Percentiles rank a stretch among this genome's conserved stretches.
These are phyloP conservation scores for Hydrolagus colliei DNA, from an alignment of 2,797 vertebrate genomes.

Conservation along the genomic window DNA sequence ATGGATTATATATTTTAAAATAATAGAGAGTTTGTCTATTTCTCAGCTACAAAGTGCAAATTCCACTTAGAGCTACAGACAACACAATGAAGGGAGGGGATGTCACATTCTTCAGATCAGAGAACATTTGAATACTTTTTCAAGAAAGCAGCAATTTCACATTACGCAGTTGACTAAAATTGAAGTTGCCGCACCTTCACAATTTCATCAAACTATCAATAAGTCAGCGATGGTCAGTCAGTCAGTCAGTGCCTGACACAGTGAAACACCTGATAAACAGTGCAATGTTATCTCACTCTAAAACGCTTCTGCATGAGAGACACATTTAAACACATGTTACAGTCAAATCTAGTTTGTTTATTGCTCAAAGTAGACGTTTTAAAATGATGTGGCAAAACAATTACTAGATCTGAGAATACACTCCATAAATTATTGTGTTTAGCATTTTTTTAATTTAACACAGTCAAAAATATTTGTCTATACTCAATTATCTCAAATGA, in stretches of 20 bases:
- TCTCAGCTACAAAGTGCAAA: neutral
- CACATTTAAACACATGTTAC: neutral
- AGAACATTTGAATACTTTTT: neutral
- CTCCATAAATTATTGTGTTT: neutral
- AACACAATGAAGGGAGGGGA: neutral
- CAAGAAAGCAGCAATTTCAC: neutral
- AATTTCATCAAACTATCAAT: neutral
- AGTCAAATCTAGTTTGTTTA: neutral
- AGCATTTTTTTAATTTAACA: neutral
- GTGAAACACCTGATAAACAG: neutral
- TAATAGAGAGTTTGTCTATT: neutral
- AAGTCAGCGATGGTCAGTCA: neutral
- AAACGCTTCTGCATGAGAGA: neutral
- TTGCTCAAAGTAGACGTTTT: neutral
- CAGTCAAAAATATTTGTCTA: too few species aligned
- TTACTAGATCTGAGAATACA: neutral
- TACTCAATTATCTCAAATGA: too few species aligned
- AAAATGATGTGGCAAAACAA: neutral
- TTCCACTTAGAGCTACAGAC: too few species aligned
- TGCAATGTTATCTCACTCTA: neutral
- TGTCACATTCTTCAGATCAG: neutral
- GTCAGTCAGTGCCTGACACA: neutral
- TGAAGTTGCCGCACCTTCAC: neutral
- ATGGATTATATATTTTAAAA: neutral
- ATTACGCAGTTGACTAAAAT: neutral